Conservation (phyloP, 2,797 vertebrate species). For the Xenopus petersii region DNA sequence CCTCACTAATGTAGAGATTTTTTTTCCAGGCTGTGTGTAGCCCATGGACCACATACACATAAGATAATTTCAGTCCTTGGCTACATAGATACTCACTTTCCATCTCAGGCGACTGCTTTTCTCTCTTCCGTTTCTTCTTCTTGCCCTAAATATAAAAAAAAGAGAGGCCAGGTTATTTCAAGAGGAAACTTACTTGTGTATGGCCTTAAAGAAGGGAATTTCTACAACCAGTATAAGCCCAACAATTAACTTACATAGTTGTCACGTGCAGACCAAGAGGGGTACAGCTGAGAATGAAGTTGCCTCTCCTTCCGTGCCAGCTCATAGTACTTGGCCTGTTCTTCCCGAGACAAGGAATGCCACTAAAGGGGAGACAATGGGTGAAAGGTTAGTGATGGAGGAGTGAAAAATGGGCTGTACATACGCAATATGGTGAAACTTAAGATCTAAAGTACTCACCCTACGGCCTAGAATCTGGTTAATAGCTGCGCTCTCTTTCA, state of each 20-base stretch:
- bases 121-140: slow-evolving; percentile 96
- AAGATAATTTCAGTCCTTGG: too few relatives aligned
- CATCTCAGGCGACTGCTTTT: slow-evolving; percentile 77
- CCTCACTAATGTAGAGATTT: too few relatives aligned
- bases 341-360: slow-evolving; percentile 95
- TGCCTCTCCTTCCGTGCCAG: slow-evolving; percentile 94
- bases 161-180: not conserved
- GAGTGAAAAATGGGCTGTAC: too few relatives aligned
- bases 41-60: too few relatives aligned
- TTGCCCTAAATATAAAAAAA: slow-evolving; percentile 74
- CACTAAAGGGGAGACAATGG: slow-evolving; percentile 67
- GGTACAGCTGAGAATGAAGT: slow-evolving; percentile 96
- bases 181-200: not conserved
- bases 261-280: slow-evolving; percentile 93
- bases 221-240: not conserved
- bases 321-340: slow-evolving; percentile 97
- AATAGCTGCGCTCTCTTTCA: slow-evolving; percentile 96
- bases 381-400: not conserved
- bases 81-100: slow-evolving; percentile 71
- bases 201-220: not conserved
- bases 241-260: slow-evolving; percentile 84
- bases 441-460: slow-evolving; percentile 62
- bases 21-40: too few relatives aligned
- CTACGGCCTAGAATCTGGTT: slow-evolving; percentile 96
- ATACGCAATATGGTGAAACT: too few relatives aligned